Evolutionary conservation across 2,888 invertebrate genomes (phyloP), one percentile per base, ranked within the genome.

Genomic region (Thecocarcelia acutangulata): DNA sequence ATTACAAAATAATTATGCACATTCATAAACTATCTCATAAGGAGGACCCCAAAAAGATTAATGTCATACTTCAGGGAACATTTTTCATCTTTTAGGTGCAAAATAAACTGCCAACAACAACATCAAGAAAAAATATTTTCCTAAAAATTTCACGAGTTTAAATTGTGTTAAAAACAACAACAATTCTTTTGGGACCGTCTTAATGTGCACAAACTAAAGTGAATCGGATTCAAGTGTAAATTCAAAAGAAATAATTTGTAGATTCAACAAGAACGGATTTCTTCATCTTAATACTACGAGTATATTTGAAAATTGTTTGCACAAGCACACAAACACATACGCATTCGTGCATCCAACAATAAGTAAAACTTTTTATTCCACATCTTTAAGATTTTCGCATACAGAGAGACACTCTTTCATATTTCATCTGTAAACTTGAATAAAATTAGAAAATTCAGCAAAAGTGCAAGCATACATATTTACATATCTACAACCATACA

Each of bases 1-100:
- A 80, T 80, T 72, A 13, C 33, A 21, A 56, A 80, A 72, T 70
- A 76, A 76, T 75, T 75, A 80, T 70, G 50, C 80, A 64, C 58
- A 70, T 64, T n/a, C 56, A 52, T 13, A 44, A 56, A 69, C 11
- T 9, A 54, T 15, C 15, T 8, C 24, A 19, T 28, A 54, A 54
- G 28, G 48, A 13, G 9, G 9, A 1, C 37, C n/a, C 1, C 19
- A 63, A 33, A 12, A 8, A 12, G 9, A 33, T 33, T 33, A 33
- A 9, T 33, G 9, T 8, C 33, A 8, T 8, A 8, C 33, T 8
- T 1, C 33, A 6, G 6, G 28, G 28, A 28, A 15, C 19, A 59
- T 4, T 40, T n/a, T 37, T 56, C 2, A 21, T 42, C 9, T 21
- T 59, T 50, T 50, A 1, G n/a, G 21, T 50, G 2, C 1, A 21